A percentile compares a stretch with the other conserved stretches of the same genome.
phyloP scores from a whole-genome alignment of 1,140 invertebrate genomes.

The Colletes gigas region DNA sequence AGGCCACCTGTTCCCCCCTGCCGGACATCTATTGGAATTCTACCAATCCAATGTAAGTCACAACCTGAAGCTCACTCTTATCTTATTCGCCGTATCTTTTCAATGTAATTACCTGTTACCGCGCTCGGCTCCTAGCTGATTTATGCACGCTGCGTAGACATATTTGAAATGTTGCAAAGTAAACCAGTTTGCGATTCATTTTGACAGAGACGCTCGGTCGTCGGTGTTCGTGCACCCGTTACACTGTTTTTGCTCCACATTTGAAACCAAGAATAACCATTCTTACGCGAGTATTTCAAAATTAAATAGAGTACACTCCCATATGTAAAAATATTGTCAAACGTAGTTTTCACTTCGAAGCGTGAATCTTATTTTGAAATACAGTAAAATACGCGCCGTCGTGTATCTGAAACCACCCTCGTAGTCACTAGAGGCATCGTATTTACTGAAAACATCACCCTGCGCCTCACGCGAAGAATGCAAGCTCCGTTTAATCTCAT shows the following conservation, averaged over 20 bases:
- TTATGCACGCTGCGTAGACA: not conserved
- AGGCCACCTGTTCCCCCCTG: conserved; percentile 80
- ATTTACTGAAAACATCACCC: conserved; percentile 56
- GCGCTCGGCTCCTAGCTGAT: not conserved
- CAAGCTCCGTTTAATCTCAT: conserved; percentile 66
- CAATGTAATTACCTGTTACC: conserved; percentile 45
- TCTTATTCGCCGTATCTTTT: not conserved
- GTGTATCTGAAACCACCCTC: conserved; percentile 18
- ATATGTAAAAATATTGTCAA: too few relatives aligned
- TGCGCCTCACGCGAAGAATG: conserved; percentile 46
- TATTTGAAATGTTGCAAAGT: conserved; percentile 27
- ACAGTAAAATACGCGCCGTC: conserved; percentile 12
- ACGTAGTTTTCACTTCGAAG: too few relatives aligned
- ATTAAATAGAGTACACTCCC: too few relatives aligned
- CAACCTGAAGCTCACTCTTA: conserved; percentile 18
- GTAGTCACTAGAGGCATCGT: conserved; percentile 38
- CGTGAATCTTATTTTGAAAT: conserved; percentile 12
- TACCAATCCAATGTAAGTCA: conserved; percentile 83
- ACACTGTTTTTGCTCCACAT: conserved; percentile 28
- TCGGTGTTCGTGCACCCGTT: not conserved
- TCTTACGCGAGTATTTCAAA: conserved; percentile 9
- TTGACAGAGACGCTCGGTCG: not conserved
- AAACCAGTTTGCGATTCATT: conserved; percentile 14
- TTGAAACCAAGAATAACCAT: conserved; percentile 7
- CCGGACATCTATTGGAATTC: conserved; percentile 85